Evolutionary conservation across 2,113 vertebrate species (phyloP), one percentile per base, ranked within the genome.

Genomic region (Calidris pugnax): DNA sequence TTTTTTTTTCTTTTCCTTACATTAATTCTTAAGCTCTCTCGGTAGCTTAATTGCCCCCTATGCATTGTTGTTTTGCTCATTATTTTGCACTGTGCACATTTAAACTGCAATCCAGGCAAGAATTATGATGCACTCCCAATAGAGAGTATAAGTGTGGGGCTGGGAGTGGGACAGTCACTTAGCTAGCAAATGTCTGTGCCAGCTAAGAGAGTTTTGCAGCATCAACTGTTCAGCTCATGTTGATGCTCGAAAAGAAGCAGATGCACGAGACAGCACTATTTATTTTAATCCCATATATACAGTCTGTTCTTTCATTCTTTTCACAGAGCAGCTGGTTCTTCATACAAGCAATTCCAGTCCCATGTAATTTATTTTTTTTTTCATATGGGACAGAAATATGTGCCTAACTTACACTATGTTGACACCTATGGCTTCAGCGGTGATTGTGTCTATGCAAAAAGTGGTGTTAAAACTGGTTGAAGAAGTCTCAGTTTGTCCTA

Each of bases 241-340:
- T 1, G 2, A 37, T 83, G 32, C n/a, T 85, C 81, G 84, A 66
- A 93, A 93, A 84, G 84, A 39, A 85, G 77, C 71, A 85, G 74
- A 73, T 91, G 90, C 72, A 66, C 21, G 20, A 74, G 60, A 68
- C 80, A 95, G 59, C 73, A 75, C 17, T 94, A 66, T 93, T 96
- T 78, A 84, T 94, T 94, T 96, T 91, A 85, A 86, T 84, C 85
- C 32, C 56, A 15, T 83, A 32, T 76, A 78, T 68, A 39, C 55
- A 78, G 39, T 39, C 76, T 92, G 59, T 51, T 90, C 43, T 90
- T 87, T 68, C 23, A 20, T 76, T 80, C 19, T 66, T 88, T 85
- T 75, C 92, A 59, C 32, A 66, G 53, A 95, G 76, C 80, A 94
- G 51, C 62, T 95, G 83, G 17, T 81, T 81, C 77, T 71, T 88